Evolutionary conservation across 2,888 invertebrate species (phyloP).

Genomic region (Tetrapedia diversipes): DNA sequence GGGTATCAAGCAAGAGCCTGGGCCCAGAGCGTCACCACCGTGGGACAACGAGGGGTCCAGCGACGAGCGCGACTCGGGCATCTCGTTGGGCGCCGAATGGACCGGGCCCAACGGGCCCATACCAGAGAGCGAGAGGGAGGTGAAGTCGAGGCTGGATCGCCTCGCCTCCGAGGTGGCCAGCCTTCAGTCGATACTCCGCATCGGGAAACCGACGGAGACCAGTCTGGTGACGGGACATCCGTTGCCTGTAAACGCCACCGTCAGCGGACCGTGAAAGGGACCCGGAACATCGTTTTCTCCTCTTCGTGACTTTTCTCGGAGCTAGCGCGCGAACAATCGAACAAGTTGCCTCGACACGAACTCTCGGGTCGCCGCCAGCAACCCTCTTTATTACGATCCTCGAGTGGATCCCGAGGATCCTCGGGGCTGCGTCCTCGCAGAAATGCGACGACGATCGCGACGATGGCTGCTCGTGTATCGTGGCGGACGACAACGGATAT

Average conservation of each 20-base stretch:
- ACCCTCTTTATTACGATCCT: slow-evolving; percentile 26
- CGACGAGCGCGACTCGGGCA: slow-evolving; percentile 95
- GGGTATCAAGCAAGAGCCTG: slow-evolving; percentile 94
- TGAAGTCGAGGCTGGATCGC: slow-evolving; percentile 93
- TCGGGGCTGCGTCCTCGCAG: not conserved
- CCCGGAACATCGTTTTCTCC: not conserved
- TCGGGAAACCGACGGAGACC: slow-evolving; percentile 83
- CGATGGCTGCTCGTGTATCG: not conserved
- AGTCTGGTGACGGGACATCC: slow-evolving; percentile 62
- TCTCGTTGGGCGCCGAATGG: slow-evolving; percentile 91
- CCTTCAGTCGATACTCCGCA: slow-evolving; percentile 92
- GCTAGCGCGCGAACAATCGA: not conserved
- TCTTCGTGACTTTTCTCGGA: slow-evolving; percentile 5
- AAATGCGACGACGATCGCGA: not conserved
- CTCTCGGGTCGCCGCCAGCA: too few species aligned
- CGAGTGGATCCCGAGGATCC: slow-evolving; percentile 31
- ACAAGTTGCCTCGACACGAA: too few species aligned
- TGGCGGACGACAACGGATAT: not conserved
- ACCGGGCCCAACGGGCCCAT: slow-evolving; percentile 81
- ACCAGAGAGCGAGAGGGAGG: slow-evolving; percentile 88
- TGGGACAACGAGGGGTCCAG: slow-evolving; percentile 96
- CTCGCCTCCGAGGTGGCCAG: slow-evolving; percentile 96
- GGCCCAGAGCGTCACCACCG: slow-evolving; percentile 89
- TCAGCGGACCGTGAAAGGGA: slow-evolving; percentile 62
- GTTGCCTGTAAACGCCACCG: slow-evolving; percentile 39